Percentiles rank a stretch among this genome's conserved stretches.
Conservation (phyloP, 2,113 vertebrate genomes). For the Phodopus roborovskii region DNA sequence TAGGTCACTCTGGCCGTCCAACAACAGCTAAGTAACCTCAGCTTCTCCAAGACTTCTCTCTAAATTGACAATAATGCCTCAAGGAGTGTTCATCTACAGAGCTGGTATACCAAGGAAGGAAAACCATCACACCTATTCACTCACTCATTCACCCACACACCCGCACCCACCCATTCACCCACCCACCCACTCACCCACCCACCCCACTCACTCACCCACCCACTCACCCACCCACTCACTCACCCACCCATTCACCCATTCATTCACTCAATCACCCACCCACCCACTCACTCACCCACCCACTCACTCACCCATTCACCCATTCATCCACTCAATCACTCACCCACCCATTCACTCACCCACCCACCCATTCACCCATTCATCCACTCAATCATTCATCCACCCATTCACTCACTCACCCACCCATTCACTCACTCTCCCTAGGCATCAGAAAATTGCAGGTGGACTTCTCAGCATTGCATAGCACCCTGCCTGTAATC, state of each 20-base stretch:
- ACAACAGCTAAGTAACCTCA: too few relatives aligned
- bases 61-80: neutral
- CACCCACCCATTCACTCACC: too few relatives aligned
- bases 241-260: fast-evolving
- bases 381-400: fast-evolving
- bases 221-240: too few relatives aligned
- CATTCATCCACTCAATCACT: too few relatives aligned
- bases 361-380: too few relatives aligned
- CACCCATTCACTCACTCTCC: neutral
- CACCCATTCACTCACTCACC: neutral
- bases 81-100: neutral
- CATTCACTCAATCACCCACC: too few relatives aligned
- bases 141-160: too few relatives aligned
- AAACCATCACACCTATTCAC: neutral
- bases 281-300: neutral
- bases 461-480: neutral
- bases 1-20: neutral
- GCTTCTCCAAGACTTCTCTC: neutral
- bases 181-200: too few relatives aligned
- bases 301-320: too few relatives aligned
- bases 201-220: too few relatives aligned
- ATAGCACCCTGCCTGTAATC: neutral
- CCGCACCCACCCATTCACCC: too few relatives aligned
- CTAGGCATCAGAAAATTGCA: neutral
- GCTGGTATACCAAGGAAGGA: neutral